Evolutionary conservation across 2,797 vertebrate species (phyloP), one percentile per base, ranked within the genome.

Genomic region (Notolabrus celidotus): DNA sequence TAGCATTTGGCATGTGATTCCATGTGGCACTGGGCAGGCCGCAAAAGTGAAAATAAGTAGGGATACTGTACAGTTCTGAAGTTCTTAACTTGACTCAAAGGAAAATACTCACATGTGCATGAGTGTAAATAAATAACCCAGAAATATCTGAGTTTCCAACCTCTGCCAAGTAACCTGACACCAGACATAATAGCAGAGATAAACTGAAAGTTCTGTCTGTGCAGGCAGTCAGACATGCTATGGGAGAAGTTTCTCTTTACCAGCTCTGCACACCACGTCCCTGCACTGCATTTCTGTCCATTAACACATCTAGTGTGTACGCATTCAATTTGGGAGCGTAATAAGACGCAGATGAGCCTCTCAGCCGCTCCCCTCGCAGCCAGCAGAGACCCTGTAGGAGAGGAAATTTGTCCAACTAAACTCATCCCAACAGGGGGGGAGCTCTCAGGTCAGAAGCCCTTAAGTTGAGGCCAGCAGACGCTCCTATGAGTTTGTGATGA

Each of bases 361-460:
- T 66, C 38, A 64, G 89, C 74, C 56, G 34, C 74, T 83, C 65
- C 82, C 66, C 69, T 76, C 54, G 9, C 77, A 84, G 85, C 74
- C 34, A 1, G 93, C 93, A 88, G 90, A 91, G 89, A 90, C 72
- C 77, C 77, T 39, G 91, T 78, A 93, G 93, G 93, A 94, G 91
- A 84, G 91, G 47, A 96, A 96, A 97, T 96, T 96, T 97, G 96
- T 97, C 95, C 88, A 93, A 96, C 95, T 95, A 94, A 96, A 96
- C 95, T 95, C 96, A 95, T 90, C 94, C 95, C 96, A 59, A 74
- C 69, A 3, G 95, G 95, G 90, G 95, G 95, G 94, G 71, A 54
- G 74, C 73, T 89, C 91, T 93, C 53, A 81, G 93, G 96, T 97
- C 96, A 96, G 94, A 92, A 95, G 94, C 92, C 90, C 95, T 95